A percentile compares a stretch with the other conserved stretches of the same genome.
Conservation (phyloP, 2,888 invertebrate species). For the Podotricha telesiphe region DNA sequence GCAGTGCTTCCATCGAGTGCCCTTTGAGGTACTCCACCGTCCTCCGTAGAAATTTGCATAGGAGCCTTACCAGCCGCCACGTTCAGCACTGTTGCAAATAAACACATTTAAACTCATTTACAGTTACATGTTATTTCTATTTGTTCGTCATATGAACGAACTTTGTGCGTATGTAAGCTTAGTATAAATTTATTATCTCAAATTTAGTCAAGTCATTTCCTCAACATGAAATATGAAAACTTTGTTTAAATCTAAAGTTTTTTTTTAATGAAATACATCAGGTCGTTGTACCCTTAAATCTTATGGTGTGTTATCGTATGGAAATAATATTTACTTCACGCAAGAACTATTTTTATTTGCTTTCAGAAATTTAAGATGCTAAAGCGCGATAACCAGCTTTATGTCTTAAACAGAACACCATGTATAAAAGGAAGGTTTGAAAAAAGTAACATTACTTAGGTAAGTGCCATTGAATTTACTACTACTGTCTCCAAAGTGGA, state of each 20-base stretch:
- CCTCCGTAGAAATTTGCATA: slow-evolving; percentile 94
- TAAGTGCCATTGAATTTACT: no score
- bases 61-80: slow-evolving; percentile 97
- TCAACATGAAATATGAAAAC: no score
- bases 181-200: no score
- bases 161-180: no score
- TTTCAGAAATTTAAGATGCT: not conserved
- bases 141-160: no score
- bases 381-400: not conserved
- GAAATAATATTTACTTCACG: not conserved
- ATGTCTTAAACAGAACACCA: not conserved
- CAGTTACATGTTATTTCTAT: no score
- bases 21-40: slow-evolving; percentile 93
- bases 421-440: no score
- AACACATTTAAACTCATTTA: not conserved
- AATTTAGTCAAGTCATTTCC: no score
- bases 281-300: not conserved
- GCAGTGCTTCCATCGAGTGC: slow-evolving; percentile 96
- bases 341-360: not conserved
- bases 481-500: no score
- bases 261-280: no score
- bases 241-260: no score
- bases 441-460: no score
- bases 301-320: not conserved
- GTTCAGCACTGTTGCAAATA: slow-evolving; percentile 88